These are phyloP conservation scores for Corythornis madagascariensis DNA, from an alignment of 2,113 vertebrate species.

Conservation along the genomic window DNA sequence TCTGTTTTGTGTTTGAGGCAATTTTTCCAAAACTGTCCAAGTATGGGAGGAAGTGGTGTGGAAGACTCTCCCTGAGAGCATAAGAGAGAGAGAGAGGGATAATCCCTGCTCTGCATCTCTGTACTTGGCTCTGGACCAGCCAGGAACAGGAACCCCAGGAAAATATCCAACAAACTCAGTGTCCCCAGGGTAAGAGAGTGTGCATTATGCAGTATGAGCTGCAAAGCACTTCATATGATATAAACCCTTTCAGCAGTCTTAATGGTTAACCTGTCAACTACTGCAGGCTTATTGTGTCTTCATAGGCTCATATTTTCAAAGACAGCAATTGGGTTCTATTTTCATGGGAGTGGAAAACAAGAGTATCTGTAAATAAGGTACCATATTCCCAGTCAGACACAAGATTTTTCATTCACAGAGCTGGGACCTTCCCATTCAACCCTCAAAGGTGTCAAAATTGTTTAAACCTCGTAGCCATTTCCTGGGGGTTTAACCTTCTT, in stretches of 20 bases:
- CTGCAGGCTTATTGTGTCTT: background rate
- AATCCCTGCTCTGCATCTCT: background rate
- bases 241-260: background rate
- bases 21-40: background rate
- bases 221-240: background rate
- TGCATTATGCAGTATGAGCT: background rate
- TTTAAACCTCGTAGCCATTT: background rate
- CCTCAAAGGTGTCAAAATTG: background rate
- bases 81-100: background rate
- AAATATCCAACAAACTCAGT: background rate
- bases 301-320: background rate
- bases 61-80: background rate
- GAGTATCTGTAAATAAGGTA: background rate
- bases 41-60: background rate
- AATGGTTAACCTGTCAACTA: background rate
- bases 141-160: background rate
- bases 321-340: background rate
- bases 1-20: background rate
- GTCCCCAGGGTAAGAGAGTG: background rate
- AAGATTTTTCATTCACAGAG: background rate
- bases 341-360: background rate
- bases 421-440: background rate
- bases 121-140: background rate
- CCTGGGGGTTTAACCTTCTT: background rate
- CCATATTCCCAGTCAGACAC: background rate